phyloP scores from a whole-genome alignment of 2,797 vertebrate genomes.

The Artibeus jamaicensis region DNA sequence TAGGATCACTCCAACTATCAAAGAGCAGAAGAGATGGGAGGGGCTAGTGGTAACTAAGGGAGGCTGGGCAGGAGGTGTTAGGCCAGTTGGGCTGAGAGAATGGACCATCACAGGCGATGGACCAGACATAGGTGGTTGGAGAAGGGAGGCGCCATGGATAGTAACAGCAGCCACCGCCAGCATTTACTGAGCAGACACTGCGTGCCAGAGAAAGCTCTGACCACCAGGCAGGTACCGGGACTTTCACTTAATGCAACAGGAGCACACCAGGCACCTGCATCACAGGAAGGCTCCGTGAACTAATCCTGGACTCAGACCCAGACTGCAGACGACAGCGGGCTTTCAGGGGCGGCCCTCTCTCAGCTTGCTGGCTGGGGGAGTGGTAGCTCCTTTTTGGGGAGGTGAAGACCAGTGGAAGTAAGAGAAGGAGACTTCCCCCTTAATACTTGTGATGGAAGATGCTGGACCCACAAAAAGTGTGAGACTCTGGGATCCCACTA shows the following conservation, averaged over 20 bases:
- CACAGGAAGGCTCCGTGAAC: not conserved
- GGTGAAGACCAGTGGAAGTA: not conserved
- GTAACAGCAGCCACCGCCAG: not conserved
- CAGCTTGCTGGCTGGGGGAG: not conserved
- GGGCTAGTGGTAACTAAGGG: not conserved
- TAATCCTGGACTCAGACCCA: not conserved
- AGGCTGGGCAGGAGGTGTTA: not conserved
- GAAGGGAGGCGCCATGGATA: not conserved
- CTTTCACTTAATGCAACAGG: not conserved
- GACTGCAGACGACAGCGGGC: fast-evolving
- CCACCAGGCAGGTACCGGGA: not conserved
- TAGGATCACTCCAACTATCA: not conserved
- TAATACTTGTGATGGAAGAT: not conserved
- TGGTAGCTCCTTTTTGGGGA: not conserved
- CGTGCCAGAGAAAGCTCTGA: not conserved
- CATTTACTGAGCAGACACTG: not conserved
- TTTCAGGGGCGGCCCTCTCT: not conserved
- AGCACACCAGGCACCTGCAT: not conserved
- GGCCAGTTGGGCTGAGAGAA: not conserved
- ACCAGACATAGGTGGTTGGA: not conserved
- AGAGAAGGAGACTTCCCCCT: not conserved
- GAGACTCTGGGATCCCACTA: not conserved
- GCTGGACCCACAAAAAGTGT: not conserved
- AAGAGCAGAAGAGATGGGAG: not conserved
- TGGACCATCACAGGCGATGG: not conserved